Evolutionary conservation across 2,797 vertebrate species (phyloP), one percentile per base, ranked within the genome.

Genomic region (Chaunax sp.): DNA sequence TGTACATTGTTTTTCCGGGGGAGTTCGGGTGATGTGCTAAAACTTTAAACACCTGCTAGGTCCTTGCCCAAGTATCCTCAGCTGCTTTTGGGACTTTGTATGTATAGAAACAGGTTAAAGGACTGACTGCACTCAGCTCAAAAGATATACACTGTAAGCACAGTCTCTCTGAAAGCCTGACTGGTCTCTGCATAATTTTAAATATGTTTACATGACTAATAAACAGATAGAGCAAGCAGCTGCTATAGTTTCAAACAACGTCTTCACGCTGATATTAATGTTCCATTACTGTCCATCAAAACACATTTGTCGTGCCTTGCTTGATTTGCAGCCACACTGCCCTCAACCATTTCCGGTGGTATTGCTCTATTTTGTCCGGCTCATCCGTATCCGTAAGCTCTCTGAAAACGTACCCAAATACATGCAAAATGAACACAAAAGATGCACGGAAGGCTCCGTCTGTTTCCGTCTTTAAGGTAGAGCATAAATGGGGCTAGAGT

Each of bases 41-140:
- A 92, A 91, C 70, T 91, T 91, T 88, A 87, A 91, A 85, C 69
- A 80, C 62, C 70, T 30, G 55, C 52, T 30, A 51, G 73, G 78
- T 79, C 77, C 30, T 37, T 22, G 50, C 51, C 55, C 43, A 11
- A 37, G 54, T 79, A 77, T 78, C 81, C 75, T 78, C 51, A 5
- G 54, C 60, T 80, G 75, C 75, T 65, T 55, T 5, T 16, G 60
- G 51, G 28, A n/a, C 28, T 2, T 30, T 60, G 44, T 20, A 50
- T 28, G 61, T 22, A 19, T 5, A 33, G n/a, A 62, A 50, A 53
- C n/a, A 14, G 43, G 38, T 69, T 50, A 51, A 37, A 65, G 35
- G 47, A 41, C 23, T 8, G 45, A 25, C 33, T 58, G 26, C 16
- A 16, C 25, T 40, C 13, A 3, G 19, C 43, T 66, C n/a, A 40